A percentile compares a stretch with the other conserved stretches of the same genome.
These are phyloP conservation scores for Gastrophryne carolinensis DNA, from an alignment of 2,797 vertebrate genomes.

Conservation along the genomic window DNA sequence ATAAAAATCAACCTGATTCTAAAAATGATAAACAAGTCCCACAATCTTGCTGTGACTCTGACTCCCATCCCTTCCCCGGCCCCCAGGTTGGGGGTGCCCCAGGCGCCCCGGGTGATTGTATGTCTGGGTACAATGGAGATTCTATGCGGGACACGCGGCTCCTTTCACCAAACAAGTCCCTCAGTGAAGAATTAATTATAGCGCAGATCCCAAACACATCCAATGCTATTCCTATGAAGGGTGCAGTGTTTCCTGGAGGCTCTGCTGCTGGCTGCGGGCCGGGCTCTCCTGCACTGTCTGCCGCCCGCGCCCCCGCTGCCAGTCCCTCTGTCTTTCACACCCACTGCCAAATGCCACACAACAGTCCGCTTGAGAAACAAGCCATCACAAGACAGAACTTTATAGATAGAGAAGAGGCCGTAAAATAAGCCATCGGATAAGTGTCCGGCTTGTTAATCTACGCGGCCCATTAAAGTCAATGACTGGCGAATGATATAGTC, in stretches of 20 bases:
- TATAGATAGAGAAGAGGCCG: slow-evolving; percentile 24
- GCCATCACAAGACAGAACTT: slow-evolving; percentile 30
- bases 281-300: background rate
- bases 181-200: slow-evolving; percentile 36
- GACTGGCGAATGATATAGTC: no score
- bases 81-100: no score
- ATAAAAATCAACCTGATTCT: no score
- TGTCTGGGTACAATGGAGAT: background rate
- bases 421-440: background rate
- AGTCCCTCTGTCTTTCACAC: background rate
- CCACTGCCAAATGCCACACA: slow-evolving; percentile 23
- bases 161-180: slow-evolving; percentile 3
- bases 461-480: no score
- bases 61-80: no score
- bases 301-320: background rate
- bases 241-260: slow-evolving; percentile 15
- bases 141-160: slow-evolving; percentile 15
- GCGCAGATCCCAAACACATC: slow-evolving; percentile 6
- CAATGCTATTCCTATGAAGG: slow-evolving; percentile 13
- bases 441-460: slow-evolving; percentile 22
- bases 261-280: slow-evolving; percentile 1
- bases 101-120: background rate
- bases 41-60: no score
- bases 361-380: background rate
- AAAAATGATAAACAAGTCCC: no score